A percentile compares a stretch with the other conserved stretches of the same genome.
Evolutionary conservation across 2,113 vertebrate genomes (phyloP).

Genomic region (Petrocephalus zakoni): DNA sequence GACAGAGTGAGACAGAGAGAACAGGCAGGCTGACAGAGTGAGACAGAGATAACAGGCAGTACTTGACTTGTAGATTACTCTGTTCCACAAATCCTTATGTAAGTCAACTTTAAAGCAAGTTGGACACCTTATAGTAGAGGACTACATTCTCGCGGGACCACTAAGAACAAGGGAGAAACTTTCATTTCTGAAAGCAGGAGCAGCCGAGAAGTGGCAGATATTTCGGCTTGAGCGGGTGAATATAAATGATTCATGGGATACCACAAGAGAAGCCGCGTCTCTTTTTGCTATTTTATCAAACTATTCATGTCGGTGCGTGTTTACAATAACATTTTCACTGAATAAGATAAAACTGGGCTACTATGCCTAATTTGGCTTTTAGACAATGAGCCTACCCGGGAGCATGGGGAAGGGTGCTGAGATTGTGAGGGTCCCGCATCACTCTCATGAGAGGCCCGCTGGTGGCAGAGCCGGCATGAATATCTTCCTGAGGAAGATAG

Average conservation of each 20-base stretch:
- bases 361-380: neutral
- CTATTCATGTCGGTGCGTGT: neutral
- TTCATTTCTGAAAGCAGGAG: neutral
- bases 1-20: too few relatives aligned
- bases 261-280: neutral
- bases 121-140: neutral
- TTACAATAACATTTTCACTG: neutral
- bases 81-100: neutral
- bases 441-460: neutral
- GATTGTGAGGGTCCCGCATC: neutral
- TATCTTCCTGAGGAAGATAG: too few relatives aligned
- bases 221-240: neutral
- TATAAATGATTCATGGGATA: neutral
- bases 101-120: neutral
- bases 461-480: neutral
- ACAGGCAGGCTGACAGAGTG: too few relatives aligned
- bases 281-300: neutral
- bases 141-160: neutral
- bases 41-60: too few relatives aligned
- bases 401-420: neutral
- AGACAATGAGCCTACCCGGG: neutral
- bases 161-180: neutral
- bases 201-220: neutral
- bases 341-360: neutral
- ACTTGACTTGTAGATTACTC: neutral